phyloP scores from a whole-genome alignment of 2,113 vertebrate species.

The Amblyornis subalaris region DNA sequence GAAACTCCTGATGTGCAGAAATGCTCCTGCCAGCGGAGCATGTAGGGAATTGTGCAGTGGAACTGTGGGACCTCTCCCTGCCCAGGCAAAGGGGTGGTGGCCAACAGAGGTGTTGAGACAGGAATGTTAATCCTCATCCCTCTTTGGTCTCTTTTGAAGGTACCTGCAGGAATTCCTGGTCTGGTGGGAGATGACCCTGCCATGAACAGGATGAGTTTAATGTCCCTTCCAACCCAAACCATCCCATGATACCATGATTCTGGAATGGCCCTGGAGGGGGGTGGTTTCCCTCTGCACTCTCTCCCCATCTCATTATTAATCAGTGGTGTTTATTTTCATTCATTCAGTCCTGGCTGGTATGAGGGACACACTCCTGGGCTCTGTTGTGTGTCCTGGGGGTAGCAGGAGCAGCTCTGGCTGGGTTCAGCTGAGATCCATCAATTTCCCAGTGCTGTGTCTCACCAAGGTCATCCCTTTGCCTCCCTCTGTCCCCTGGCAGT shows the following conservation, averaged over 20 bases:
- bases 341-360: neutral
- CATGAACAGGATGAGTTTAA: neutral
- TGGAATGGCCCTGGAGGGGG: neutral
- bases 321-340: neutral
- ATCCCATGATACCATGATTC: neutral
- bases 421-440: neutral
- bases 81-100: neutral
- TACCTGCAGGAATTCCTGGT: neutral
- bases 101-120: neutral
- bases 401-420: neutral
- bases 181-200: neutral
- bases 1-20: constrained; percentile 36
- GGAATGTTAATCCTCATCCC: neutral
- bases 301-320: too few relatives aligned
- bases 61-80: constrained; percentile 30
- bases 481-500: constrained; percentile 66
- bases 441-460: neutral
- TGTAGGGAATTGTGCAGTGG: neutral
- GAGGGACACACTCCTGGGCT: accelerated
- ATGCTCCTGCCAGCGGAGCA: neutral
- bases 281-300: neutral
- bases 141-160: neutral
- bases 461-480: neutral
- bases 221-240: neutral
- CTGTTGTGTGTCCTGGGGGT: neutral